phyloP scores from a whole-genome alignment of 2,888 invertebrate species.

The Opisthograptis luteolata region DNA sequence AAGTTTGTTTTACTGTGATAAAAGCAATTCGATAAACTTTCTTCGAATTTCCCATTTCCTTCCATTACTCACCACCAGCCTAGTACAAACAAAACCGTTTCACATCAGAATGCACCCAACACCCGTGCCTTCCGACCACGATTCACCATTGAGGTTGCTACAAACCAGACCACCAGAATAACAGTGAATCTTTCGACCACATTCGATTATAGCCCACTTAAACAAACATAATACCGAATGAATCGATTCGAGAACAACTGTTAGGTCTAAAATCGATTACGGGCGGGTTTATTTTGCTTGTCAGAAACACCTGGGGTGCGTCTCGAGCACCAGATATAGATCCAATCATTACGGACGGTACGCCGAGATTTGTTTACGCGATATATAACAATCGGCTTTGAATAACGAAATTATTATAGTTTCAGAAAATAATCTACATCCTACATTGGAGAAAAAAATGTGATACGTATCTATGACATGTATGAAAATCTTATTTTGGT shows the following conservation, averaged over 20 bases:
- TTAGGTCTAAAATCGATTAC: constrained; percentile 76
- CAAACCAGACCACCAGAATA: constrained; percentile 37
- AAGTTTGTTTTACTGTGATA: too few species aligned
- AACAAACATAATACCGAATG: constrained; percentile 58
- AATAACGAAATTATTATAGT: constrained; percentile 51
- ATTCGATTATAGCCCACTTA: constrained; percentile 57
- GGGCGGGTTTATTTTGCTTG: constrained; percentile 77
- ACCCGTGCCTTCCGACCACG: constrained; percentile 5
- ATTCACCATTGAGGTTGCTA: constrained; percentile 34
- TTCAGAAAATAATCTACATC: constrained; percentile 8
- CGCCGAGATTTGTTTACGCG: constrained; percentile 54
- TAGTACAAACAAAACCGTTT: constrained; percentile 6
- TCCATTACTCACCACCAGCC: constrained; percentile 1
- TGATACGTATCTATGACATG: neutral
- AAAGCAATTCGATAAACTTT: neutral
- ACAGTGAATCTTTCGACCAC: constrained; percentile 50
- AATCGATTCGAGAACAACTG: constrained; percentile 63
- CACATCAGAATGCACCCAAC: neutral
- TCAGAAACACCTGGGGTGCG: constrained; percentile 73
- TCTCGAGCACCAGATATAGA: constrained; percentile 76
- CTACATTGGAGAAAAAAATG: neutral
- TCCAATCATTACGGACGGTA: constrained; percentile 61
- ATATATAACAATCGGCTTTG: constrained; percentile 54
- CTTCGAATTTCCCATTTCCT: neutral
- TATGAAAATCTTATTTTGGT: too few species aligned